Conservation (phyloP, 1,140 invertebrate genomes). For the Hetaerina americana region DNA sequence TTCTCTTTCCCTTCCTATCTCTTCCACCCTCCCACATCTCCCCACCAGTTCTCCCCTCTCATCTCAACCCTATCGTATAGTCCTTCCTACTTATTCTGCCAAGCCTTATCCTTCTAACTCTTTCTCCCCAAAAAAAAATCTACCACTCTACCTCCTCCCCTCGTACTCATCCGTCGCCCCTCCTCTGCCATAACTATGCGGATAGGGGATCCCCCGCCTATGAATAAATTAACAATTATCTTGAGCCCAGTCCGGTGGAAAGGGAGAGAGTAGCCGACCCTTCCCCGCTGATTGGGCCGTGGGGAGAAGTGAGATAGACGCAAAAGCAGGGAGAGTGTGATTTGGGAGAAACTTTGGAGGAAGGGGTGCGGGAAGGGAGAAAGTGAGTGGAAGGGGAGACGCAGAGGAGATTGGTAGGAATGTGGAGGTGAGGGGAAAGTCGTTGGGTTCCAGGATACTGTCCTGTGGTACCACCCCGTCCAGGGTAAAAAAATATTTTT, state of each 20-base stretch:
- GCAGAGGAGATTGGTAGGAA: too few relatives aligned
- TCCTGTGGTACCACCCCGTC: too few relatives aligned
- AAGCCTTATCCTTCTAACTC: not conserved
- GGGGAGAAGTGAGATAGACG: not conserved
- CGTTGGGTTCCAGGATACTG: not conserved
- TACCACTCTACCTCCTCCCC: too few relatives aligned
- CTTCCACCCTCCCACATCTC: too few relatives aligned
- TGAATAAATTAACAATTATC: slow-evolving; percentile 1
- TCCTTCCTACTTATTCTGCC: not conserved
- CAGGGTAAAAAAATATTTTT: too few relatives aligned
- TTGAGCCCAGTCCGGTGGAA: not conserved
- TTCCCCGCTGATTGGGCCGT: not conserved
- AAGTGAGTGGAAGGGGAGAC: too few relatives aligned
- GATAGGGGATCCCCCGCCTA: not conserved
- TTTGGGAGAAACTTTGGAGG: too few relatives aligned
- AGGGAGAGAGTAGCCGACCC: too few relatives aligned
- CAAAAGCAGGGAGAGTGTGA: too few relatives aligned
- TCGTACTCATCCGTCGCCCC: not conserved
- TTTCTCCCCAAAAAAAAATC: not conserved
- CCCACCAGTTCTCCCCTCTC: not conserved
- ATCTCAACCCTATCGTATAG: not conserved
- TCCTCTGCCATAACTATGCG: not conserved
- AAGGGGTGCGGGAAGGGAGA: too few relatives aligned
- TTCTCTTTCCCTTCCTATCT: too few relatives aligned
- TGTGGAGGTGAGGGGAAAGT: not conserved